Evolutionary conservation across 2,888 invertebrate genomes (phyloP).

Genomic region (Pachydiplax longipennis): DNA sequence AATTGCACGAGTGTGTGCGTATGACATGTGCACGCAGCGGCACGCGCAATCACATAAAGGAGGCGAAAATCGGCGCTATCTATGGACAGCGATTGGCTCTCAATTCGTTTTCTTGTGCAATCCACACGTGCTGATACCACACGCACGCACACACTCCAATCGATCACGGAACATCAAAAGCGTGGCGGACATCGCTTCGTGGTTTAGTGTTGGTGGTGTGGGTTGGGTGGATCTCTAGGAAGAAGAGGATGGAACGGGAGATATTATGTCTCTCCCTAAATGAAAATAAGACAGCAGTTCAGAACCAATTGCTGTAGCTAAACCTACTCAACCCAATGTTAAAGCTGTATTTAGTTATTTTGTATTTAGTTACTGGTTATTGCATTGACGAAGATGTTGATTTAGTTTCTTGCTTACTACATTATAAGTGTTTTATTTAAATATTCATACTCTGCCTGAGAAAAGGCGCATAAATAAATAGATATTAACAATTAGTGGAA

Average conservation of each 20-base stretch:
- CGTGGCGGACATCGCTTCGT: background rate
- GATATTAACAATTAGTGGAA: too few species aligned
- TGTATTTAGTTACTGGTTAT: too few species aligned
- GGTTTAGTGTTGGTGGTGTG: background rate
- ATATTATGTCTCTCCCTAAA: background rate
- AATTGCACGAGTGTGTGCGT: background rate
- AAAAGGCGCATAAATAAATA: too few species aligned
- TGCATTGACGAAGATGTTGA: too few species aligned
- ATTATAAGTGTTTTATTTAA: too few species aligned
- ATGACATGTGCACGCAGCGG: background rate
- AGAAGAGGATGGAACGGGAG: background rate
- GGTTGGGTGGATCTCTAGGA: background rate
- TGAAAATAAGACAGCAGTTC: too few species aligned
- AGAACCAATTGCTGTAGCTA: too few species aligned
- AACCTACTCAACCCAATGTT: too few species aligned
- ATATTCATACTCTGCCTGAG: too few species aligned
- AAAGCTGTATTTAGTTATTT: too few species aligned
- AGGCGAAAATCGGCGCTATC: background rate
- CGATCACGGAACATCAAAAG: background rate
- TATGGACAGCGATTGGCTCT: background rate
- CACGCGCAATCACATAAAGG: background rate
- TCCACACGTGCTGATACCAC: background rate
- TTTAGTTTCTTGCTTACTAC: too few species aligned
- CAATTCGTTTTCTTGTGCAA: background rate
- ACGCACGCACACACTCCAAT: background rate